Conservation (phyloP, 2,113 vertebrate genomes). For the Eudyptes chrysolophus region DNA sequence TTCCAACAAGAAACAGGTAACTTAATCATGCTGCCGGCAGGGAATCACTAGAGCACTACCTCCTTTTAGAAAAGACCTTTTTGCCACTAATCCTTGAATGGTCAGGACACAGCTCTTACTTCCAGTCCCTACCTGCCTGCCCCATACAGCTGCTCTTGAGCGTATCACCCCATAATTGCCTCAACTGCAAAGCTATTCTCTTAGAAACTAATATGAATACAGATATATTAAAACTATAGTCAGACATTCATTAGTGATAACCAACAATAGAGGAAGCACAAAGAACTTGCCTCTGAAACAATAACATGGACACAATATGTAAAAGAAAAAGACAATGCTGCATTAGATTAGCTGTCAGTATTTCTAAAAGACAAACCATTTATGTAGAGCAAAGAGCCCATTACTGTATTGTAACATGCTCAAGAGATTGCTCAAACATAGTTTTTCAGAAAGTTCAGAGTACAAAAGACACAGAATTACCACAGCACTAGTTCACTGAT, state of each 20-base stretch:
- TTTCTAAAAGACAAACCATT: not conserved
- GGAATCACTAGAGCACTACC: not conserved
- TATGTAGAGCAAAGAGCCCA: not conserved
- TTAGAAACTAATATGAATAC: not conserved
- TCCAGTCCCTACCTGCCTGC: not conserved
- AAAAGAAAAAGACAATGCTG: not conserved
- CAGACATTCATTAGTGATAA: not conserved
- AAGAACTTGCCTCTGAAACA: not conserved
- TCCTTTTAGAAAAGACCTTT: not conserved
- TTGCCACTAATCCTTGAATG: not conserved
- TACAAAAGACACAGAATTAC: not conserved
- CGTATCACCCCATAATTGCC: not conserved
- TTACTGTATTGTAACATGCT: not conserved
- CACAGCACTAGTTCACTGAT: not conserved
- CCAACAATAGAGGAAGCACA: not conserved
- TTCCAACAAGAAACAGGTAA: not conserved
- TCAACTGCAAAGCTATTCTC: not conserved
- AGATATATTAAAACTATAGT: not conserved
- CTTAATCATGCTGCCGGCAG: not conserved
- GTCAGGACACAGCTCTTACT: not conserved
- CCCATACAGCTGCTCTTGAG: not conserved
- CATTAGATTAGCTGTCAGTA: not conserved
- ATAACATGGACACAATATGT: not conserved
- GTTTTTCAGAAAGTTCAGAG: not conserved
- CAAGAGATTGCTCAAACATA: not conserved